Percentiles rank a stretch among this genome's conserved stretches.
phyloP scores from a whole-genome alignment of 2,113 vertebrate species.

The Isichthys henryi region DNA sequence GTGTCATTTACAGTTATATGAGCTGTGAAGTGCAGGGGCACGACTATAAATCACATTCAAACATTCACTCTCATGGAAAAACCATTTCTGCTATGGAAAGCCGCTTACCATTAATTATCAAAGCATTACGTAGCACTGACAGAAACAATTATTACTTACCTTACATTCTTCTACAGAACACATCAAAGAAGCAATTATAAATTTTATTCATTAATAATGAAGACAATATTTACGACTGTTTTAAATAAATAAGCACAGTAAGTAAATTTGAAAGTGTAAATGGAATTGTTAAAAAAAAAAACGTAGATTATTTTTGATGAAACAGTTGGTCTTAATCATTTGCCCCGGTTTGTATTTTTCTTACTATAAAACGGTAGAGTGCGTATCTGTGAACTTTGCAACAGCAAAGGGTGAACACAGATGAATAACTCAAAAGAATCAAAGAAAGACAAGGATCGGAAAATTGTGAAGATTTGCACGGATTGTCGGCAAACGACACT shows the following conservation, averaged over 20 bases:
- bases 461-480: neutral
- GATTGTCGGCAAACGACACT: neutral
- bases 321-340: neutral
- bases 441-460: neutral
- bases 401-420: neutral
- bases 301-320: neutral
- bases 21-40: neutral
- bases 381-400: neutral
- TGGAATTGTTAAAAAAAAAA: neutral
- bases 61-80: neutral
- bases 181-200: slow-evolving; percentile 7
- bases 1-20: neutral
- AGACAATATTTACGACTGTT: slow-evolving; percentile 3
- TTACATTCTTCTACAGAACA: slow-evolving; percentile 6
- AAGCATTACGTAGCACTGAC: slow-evolving; percentile 5
- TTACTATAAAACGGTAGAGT: neutral
- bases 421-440: neutral
- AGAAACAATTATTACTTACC: slow-evolving; percentile 6
- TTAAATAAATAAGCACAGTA: neutral
- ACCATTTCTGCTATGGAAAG: neutral
- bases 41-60: neutral
- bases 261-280: neutral
- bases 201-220: slow-evolving; percentile 5
- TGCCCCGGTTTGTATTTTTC: neutral
- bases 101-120: slow-evolving; percentile 11